A percentile compares a stretch with the other conserved stretches of the same genome.
Evolutionary conservation across 2,888 invertebrate species (phyloP).

Genomic region (Thyatira batis): DNA sequence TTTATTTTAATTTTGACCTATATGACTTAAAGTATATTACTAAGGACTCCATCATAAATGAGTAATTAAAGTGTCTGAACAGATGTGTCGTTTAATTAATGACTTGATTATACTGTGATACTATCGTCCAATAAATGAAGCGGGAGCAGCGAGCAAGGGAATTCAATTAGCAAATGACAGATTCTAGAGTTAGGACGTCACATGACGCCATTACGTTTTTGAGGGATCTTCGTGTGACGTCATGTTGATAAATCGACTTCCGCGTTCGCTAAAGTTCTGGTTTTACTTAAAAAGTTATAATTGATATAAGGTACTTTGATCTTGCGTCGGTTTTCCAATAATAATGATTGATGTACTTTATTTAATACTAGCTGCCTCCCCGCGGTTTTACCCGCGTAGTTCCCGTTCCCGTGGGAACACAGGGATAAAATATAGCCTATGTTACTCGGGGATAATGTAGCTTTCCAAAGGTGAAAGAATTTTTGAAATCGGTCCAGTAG

Average conservation of each 20-base stretch:
- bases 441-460: no score
- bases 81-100: constrained; percentile 8
- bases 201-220: not conserved
- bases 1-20: no score
- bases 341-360: not conserved
- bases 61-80: not conserved
- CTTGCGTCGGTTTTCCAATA: not conserved
- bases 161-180: constrained; percentile 22
- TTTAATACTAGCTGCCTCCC: no score
- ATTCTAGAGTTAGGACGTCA: constrained; percentile 5
- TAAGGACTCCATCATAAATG: not conserved
- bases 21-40: no score
- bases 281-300: not conserved
- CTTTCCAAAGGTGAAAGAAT: no score
- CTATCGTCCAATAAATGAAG: constrained; percentile 19
- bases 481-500: no score
- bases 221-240: not conserved
- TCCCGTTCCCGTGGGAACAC: no score
- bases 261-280: no score
- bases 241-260: not conserved
- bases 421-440: no score
- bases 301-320: not conserved
- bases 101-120: constrained; percentile 14
- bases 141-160: constrained; percentile 13
- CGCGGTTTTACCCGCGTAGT: no score